A percentile compares a stretch with the other conserved stretches of the same genome.
These are phyloP conservation scores for Lithobius niger DNA, from an alignment of 1,140 invertebrate species.

Conservation along the genomic window DNA sequence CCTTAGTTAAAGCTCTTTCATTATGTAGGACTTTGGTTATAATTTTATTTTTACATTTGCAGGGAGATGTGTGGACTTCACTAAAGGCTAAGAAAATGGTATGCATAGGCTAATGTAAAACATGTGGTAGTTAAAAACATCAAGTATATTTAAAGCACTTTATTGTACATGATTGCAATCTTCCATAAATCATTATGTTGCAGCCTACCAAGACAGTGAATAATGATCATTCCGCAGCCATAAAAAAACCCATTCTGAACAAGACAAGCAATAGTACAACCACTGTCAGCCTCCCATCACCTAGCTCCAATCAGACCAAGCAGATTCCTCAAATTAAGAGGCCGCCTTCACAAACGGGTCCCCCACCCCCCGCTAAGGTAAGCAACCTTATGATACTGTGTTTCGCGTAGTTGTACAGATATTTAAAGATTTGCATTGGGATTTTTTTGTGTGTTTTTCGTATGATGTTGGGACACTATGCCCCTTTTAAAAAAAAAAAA, in stretches of 20 bases:
- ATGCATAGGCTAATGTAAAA: too few relatives aligned
- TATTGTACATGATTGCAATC: background rate
- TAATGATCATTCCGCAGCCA: constrained; percentile 44
- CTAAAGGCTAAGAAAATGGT: constrained; percentile 10
- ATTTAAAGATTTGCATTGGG: background rate
- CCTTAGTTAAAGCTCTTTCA: too few relatives aligned
- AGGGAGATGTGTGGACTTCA: constrained; percentile 11
- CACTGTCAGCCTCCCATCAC: constrained; percentile 13
- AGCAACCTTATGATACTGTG: background rate
- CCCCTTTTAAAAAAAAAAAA: background rate
- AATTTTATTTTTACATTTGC: background rate
- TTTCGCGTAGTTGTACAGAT: background rate
- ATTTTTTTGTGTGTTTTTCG: too few relatives aligned
- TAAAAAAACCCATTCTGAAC: constrained; percentile 38
- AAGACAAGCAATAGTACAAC: constrained; percentile 20
- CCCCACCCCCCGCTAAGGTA: constrained; percentile 23
- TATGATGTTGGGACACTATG: too few relatives aligned
- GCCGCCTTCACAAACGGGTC: constrained; percentile 15
- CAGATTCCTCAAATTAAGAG: constrained; percentile 22
- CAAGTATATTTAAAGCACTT: background rate
- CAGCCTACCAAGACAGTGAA: constrained; percentile 24
- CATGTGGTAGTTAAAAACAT: background rate
- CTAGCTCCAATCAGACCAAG: constrained; percentile 28
- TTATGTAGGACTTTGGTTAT: too few relatives aligned
- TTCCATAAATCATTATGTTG: constrained; percentile 2